Base-by-base conservation (phyloP, 2,888 invertebrate species). In the Hyposoter didymator region DNA sequence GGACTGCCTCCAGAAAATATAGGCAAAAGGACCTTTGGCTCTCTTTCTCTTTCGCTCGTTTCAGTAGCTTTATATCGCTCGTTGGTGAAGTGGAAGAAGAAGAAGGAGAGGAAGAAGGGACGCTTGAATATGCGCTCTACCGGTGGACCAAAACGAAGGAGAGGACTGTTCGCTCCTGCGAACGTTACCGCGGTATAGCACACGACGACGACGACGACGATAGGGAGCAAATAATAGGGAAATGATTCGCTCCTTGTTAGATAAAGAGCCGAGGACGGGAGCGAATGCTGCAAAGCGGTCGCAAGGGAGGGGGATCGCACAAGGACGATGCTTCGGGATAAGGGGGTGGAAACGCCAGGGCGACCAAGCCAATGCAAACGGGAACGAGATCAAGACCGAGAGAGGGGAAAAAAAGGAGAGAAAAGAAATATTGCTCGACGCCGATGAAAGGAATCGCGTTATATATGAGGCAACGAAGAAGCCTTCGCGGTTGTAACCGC, bases 221-320 rank as follows among this genome's bases (percentile, higher is more conserved):
- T 93, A 93, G 93, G 92, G 92, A 93, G 93, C 92, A 93, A 93
- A 93, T 94, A 93, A 94, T 93, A 93, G 93, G 93, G 93, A 94
- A 94, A 94, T 94, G 93, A 94, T 94, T 93, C 93, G 93, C 93
- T 94, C 93, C 93, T 93, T 93, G 93, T 93, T 93, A 93, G 93
- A 94, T 93, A 93, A 94, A 94, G 93, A 91, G 91, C 91, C 90
- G 87, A 85, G 88, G 83, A 84, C 88, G 90, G 91, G 90, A 92
- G 91, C 91, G 90, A 91, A 90, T 90, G 91, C 89, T 59, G 69
- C 59, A 45, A 78, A 59, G 19, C 59, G 78, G 8, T n/a, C 2
- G 55, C 14, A 55, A 28, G 49, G 28, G 39, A 39, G 32, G 55
- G 14, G 28, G 47, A 73, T 62, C 70, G 59, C 72, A 52, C 79